Percentiles rank a stretch among this genome's conserved stretches.
Conservation (phyloP, 2,797 vertebrate species). For the Sebastes wilsoni region DNA sequence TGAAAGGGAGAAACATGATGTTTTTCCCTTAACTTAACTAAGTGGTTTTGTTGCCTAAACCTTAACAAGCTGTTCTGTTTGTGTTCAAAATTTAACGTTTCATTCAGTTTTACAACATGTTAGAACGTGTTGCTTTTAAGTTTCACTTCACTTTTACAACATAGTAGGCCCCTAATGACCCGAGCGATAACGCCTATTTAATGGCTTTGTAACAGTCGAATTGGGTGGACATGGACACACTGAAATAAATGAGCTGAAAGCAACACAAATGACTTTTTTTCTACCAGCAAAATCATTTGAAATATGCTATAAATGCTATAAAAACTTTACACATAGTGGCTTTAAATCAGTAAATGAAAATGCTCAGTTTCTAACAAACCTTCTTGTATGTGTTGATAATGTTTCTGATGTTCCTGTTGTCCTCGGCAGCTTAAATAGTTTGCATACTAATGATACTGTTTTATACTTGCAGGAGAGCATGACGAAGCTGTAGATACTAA, state of each 20-base stretch:
- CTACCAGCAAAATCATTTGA: not conserved
- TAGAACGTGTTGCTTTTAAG: too few relatives aligned
- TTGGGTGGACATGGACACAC: not conserved
- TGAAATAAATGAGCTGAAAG: not conserved
- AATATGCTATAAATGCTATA: not conserved
- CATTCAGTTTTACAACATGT: too few relatives aligned
- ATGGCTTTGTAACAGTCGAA: too few relatives aligned
- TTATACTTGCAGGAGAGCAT: constrained; percentile 30
- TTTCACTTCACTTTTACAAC: too few relatives aligned
- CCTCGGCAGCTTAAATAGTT: not conserved
- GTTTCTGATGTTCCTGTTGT: not conserved
- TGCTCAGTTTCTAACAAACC: not conserved
- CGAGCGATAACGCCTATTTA: too few relatives aligned
- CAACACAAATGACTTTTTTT: not conserved
- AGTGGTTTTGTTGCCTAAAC: too few relatives aligned
- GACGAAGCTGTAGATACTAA: fast-evolving
- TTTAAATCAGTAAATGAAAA: not conserved
- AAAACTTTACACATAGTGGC: not conserved
- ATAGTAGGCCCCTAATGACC: too few relatives aligned
- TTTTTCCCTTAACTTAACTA: too few relatives aligned
- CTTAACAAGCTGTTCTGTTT: too few relatives aligned
- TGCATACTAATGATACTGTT: constrained; percentile 5
- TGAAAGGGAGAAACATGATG: too few relatives aligned
- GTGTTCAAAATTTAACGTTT: too few relatives aligned
- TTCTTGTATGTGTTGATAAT: not conserved